Conservation (phyloP, 2,797 vertebrate species). For the Tinamus major region DNA sequence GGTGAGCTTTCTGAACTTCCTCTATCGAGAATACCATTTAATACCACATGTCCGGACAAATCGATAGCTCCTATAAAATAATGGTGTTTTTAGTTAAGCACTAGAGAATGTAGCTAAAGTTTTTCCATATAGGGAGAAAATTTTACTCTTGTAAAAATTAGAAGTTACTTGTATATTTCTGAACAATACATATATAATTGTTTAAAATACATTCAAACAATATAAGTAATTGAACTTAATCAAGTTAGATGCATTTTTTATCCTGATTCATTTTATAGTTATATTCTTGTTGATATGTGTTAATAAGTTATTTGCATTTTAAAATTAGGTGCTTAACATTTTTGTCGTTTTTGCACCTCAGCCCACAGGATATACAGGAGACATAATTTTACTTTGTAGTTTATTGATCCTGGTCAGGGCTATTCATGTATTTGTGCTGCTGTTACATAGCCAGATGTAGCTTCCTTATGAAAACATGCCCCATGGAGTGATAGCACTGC, state of each 20-base stretch:
- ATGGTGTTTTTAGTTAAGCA: not conserved
- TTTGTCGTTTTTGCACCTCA: not conserved
- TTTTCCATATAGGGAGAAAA: not conserved
- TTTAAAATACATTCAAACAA: not conserved
- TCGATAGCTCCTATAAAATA: not conserved
- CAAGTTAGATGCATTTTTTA: fast-evolving
- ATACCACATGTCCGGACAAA: not conserved
- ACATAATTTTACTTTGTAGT: not conserved
- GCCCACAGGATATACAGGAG: not conserved
- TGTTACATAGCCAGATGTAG: not conserved
- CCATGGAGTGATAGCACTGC: fast-evolving
- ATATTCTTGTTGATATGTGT: not conserved
- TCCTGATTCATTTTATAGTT: not conserved
- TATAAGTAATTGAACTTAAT: not conserved
- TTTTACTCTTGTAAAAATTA: not conserved
- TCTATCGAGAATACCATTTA: fast-evolving
- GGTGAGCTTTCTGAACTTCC: not conserved
- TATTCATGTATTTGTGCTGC: fast-evolving
- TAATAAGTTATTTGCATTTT: not conserved
- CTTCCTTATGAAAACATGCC: not conserved
- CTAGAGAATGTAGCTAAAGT: not conserved
- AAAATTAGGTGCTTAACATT: not conserved
- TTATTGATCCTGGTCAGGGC: not conserved
- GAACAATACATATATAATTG: not conserved
- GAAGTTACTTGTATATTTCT: not conserved